Base-by-base conservation (phyloP, 2,113 vertebrate species). In the Leucoraja erinaceus region DNA sequence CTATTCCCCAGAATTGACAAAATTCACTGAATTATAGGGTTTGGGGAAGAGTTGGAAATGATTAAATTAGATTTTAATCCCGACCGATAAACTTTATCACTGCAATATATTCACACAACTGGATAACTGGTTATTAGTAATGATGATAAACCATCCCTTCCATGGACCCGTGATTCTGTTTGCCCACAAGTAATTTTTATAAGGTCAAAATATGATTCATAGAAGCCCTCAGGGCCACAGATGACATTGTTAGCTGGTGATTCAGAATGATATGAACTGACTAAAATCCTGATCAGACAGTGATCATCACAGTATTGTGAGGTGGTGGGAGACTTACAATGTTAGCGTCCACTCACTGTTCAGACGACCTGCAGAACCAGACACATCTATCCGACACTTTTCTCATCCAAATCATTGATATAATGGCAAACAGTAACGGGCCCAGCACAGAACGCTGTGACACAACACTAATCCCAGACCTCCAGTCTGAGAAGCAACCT, bases 161-260 rank as follows among this genome's bases (percentile, higher is more conserved):
- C 25, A 28, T 84, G 25, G 56, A 59, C 59, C n/a, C 6, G 28
- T 63, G 28, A 66, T 88, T 88, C n/a, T 18, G n/a, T 18, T 66
- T 31, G n/a, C 59, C 59, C 20, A 28, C n/a, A 88, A 18, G 59
- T 88, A n/a, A 88, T 88, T 88, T 22, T 88, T 88, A 88, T 63
- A 63, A 88, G 14, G 59, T 88, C 83, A 88, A 31, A 83, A 63
- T 59, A 59, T 31, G 28, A 33, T 31, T 88, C 59, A 88, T 16
- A 86, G 56, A 86, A 63, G 18, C 16, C 16, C 59, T 66, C n/a
- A 33, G 28, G 59, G 28, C 28, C 59, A 88, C n/a, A 66, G 11
- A 63, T 31, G 59, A 18, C 59, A 18, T n/a, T 12, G 5, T 63
- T 88, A 88, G 31, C 11, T 63, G 0, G 6, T 66, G 83, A 33